Evolutionary conservation across 1,140 invertebrate species (phyloP), one percentile per base, ranked within the genome.

Genomic region (Drosophila jambulina): DNA sequence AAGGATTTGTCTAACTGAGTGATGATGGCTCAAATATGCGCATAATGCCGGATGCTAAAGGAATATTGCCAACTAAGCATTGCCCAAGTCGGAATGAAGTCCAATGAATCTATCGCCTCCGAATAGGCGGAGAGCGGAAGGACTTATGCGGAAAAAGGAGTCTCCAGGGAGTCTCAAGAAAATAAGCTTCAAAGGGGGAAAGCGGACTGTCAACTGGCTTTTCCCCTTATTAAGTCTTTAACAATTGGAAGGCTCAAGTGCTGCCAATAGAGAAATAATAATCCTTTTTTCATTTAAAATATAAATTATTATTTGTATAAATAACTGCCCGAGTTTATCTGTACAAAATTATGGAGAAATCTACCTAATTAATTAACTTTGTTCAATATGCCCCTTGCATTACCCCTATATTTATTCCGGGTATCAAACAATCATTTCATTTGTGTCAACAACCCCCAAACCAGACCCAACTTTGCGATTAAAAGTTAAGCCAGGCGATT

Each of bases 11-110:
- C 49, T 68, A 57, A 60, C 61, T 58, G 75, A 80, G 65, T 53
- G 78, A 81, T 74, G 72, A 49, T 64, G 56, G 48, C 63, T 82
- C 59, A 75, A 82, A 70, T 82, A 82, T 82, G 80, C 80, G 75
- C 80, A 82, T 82, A 82, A 82, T 82, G 56, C 63, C 75, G 69
- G 62, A 78, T 69, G 64, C 62, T 32, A 23, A 59, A 46, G 53
- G 6, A 60, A 59, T 60, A 58, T 58, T 43, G 49, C 65, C n/a
- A 38, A 48, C 36, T 70, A 45, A 49, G 65, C 38, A 45, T 45
- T 19, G 42, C 51, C 23, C 38, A 43, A 65, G 23, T 27, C 15
- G 19, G 19, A 63, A 34, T 64, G 23, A 63, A 75, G 70, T 74
- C 23, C 49, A 72, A 42, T 70, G 27, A 70, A 56, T n/a, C n/a